phyloP scores from a whole-genome alignment of 2,113 vertebrate genomes.

The Pollachius pollachius region DNA sequence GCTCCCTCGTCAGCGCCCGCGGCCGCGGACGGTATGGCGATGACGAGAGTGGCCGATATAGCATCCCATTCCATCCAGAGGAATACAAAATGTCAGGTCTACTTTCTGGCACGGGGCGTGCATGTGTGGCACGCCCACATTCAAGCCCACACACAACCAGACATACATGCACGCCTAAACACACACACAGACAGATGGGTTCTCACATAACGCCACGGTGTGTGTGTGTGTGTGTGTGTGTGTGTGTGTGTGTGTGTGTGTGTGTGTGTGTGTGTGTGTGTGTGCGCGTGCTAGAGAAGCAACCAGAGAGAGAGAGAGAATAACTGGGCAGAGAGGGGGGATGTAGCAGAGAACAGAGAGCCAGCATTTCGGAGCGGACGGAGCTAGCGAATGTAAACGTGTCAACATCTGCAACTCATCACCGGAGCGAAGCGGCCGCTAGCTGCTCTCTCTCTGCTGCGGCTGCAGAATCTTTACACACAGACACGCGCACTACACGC shows the following conservation, averaged over 20 bases:
- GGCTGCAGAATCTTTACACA: background rate
- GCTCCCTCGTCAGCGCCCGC: too few relatives aligned
- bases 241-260: background rate
- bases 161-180: constrained; percentile 11
- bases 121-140: constrained; percentile 18
- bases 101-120: background rate
- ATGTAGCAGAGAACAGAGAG: background rate
- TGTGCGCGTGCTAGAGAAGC: too few relatives aligned
- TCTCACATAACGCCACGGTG: background rate
- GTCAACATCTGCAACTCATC: constrained; percentile 80
- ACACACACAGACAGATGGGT: constrained; percentile 2
- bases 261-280: background rate
- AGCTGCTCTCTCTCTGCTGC: constrained; percentile 22
- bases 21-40: background rate
- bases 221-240: too few relatives aligned
- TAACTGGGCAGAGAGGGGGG: background rate
- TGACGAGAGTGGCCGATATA: background rate
- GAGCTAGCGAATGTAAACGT: constrained; percentile 68
- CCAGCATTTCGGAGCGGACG: background rate
- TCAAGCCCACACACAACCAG: background rate
- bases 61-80: background rate
- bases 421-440: constrained; percentile 22
- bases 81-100: background rate
- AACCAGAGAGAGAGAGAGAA: constrained; percentile 2
- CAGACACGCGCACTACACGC: constrained; percentile 15